phyloP scores from a whole-genome alignment of 2,797 vertebrate species.

The Cetoscarus ocellatus region DNA sequence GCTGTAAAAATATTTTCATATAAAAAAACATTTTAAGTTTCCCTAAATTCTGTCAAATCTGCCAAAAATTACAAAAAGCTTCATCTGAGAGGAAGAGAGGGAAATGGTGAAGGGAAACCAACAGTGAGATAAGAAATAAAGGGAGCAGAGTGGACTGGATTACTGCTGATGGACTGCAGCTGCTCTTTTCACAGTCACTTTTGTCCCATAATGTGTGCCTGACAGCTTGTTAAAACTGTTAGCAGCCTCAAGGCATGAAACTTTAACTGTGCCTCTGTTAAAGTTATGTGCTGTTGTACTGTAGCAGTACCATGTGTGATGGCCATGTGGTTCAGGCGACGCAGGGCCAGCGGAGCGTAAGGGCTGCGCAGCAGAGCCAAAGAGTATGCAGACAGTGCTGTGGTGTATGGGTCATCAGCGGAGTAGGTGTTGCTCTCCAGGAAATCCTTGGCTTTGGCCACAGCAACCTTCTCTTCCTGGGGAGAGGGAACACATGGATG shows the following conservation, averaged over 20 bases:
- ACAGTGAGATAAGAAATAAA: slow-evolving; percentile 51
- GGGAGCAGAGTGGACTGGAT: slow-evolving; percentile 26
- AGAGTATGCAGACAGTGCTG: slow-evolving; percentile 88
- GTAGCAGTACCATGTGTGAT: slow-evolving; percentile 88
- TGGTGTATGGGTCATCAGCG: slow-evolving; percentile 92
- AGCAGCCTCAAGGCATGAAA: background rate
- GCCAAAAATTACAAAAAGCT: slow-evolving; percentile 41
- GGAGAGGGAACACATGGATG: slow-evolving; percentile 29
- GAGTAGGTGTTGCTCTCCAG: slow-evolving; percentile 90
- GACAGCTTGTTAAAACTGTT: background rate
- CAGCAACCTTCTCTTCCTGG: slow-evolving; percentile 89
- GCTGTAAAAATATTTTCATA: slow-evolving; percentile 16
- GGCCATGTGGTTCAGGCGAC: slow-evolving; percentile 92
- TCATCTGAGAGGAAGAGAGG: slow-evolving; percentile 32
- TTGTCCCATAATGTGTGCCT: background rate
- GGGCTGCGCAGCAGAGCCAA: slow-evolving; percentile 90
- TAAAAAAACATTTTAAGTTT: slow-evolving; percentile 7
- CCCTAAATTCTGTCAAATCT: slow-evolving; percentile 22
- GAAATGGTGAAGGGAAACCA: slow-evolving; percentile 33
- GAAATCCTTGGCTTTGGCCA: slow-evolving; percentile 90
- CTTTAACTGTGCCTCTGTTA: slow-evolving; percentile 4
- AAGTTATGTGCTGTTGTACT: background rate
- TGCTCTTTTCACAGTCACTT: slow-evolving; percentile 19
- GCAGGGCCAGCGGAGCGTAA: slow-evolving; percentile 81
- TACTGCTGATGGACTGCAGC: slow-evolving; percentile 6